Conservation (phyloP, 2,888 invertebrate genomes). For the Patella caerulea region DNA sequence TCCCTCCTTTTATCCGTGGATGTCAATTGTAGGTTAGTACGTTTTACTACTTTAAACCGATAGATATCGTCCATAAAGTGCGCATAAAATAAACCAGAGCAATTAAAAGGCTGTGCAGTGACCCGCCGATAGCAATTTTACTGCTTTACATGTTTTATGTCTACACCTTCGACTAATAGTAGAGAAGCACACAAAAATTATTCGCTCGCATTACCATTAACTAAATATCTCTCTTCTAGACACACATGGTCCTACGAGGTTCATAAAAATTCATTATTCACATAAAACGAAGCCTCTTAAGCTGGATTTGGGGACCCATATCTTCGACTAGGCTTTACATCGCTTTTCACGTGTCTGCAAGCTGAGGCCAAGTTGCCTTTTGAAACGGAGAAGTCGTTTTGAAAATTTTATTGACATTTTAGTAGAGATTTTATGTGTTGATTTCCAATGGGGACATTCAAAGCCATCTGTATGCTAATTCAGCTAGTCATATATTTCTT, state of each 20-base stretch:
- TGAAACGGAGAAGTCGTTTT: conserved; percentile 9
- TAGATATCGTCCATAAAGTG: conserved; percentile 13
- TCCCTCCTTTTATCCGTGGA: conserved; percentile 66
- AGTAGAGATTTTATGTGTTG: conserved; percentile 9
- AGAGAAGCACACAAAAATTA: not conserved
- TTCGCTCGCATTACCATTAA: conserved; percentile 3
- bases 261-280: conserved; percentile 32
- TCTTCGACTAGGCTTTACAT: not conserved
- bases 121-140: conserved; percentile 12
- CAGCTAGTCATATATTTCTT: conserved; percentile 4
- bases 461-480: conserved; percentile 9
- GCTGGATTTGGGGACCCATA: conserved; percentile 7
- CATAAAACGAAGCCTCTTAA: conserved; percentile 25
- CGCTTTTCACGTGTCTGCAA: conserved; percentile 5
- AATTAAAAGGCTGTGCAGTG: conserved; percentile 19
- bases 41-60: conserved; percentile 15
- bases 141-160: conserved; percentile 7
- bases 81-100: conserved; percentile 24
- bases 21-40: conserved; percentile 66
- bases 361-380: not conserved
- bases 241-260: conserved; percentile 8
- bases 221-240: conserved; percentile 8
- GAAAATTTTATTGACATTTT: conserved; percentile 9
- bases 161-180: conserved; percentile 12
- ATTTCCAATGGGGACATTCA: conserved; percentile 9